Base-by-base conservation (phyloP, 2,113 vertebrate genomes). In the Gasterosteus aculeatus region DNA sequence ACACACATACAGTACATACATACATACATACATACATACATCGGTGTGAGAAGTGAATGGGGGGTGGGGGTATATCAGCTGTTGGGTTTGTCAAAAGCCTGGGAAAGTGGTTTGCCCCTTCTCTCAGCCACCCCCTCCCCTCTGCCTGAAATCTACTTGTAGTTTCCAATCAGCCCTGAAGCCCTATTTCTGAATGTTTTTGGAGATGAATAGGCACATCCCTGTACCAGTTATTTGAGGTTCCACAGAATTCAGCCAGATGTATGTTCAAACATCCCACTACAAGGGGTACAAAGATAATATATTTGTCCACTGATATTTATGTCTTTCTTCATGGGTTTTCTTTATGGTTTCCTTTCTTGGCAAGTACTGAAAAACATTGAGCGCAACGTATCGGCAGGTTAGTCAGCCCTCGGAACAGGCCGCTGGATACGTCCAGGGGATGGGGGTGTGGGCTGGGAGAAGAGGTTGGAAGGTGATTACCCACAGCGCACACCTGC, bases 71-170 rank as follows among this genome's bases (percentile, higher is more conserved):
- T 58, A 72, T 93, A 76, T 92, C 96, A 96, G 96, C 96, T 97
- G 96, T 85, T 94, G 88, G 72, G 82, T 81, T 88, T 89, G 92
- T 77, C 92, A 91, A 86, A 83, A 93, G 88, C 94, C 95, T 95
- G 93, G 92, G 96, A 96, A 97, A 97, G 85, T 96, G 91, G 84
- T 92, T 59, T 68, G 74, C 84, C 87, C 85, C 39, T 71, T 61
- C 67, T 60, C 22, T 67, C 33, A 46, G 15, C 68, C 61, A 58
- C 47, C n/a, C 14, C 11, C 29, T 62, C 41, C 42, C 10, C 42
- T 11, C 44, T 44, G 42, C 44, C 70, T 88, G 81, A 3, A 33
- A 78, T 90, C 89, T 63, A 39, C 54, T 68, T 59, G 35, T 65
- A 26, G 66, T 41, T 60, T 53, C 74, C 26, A 42, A 44, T 72